phyloP scores from a whole-genome alignment of 2,113 vertebrate species.

The Engraulis encrasicolus region DNA sequence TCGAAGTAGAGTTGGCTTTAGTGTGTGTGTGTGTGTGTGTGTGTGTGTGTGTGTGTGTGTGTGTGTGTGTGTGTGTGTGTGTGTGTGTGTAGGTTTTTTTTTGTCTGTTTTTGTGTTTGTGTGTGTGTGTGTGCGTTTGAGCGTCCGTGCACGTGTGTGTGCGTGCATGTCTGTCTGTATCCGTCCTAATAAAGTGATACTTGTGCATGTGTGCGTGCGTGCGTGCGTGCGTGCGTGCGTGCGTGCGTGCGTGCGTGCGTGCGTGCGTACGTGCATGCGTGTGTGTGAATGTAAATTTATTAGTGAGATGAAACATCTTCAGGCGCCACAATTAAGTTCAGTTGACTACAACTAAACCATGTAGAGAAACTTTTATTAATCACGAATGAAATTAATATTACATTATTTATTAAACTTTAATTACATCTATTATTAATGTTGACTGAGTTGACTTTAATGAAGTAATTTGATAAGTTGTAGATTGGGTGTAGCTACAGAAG shows the following conservation, averaged over 20 bases:
- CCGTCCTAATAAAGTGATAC: no score
- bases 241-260: neutral
- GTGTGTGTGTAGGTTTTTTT: neutral
- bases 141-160: neutral
- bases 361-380: no score
- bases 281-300: neutral
- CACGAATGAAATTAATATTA: no score
- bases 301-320: neutral
- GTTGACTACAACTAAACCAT: no score
- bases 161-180: neutral
- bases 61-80: neutral
- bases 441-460: no score
- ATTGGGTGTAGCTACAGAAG: no score
- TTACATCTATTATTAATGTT: no score
- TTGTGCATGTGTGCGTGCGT: neutral
- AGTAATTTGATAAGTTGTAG: no score
- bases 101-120: neutral
- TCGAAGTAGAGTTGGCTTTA: slow-evolving; percentile 48
- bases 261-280: neutral
- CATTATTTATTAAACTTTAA: no score
- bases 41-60: slow-evolving; percentile 13
- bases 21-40: slow-evolving; percentile 42
- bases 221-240: neutral
- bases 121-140: neutral
- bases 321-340: no score